Percentiles rank a stretch among this genome's conserved stretches.
Conservation (phyloP, 2,888 invertebrate species). For the Anodontia alba region DNA sequence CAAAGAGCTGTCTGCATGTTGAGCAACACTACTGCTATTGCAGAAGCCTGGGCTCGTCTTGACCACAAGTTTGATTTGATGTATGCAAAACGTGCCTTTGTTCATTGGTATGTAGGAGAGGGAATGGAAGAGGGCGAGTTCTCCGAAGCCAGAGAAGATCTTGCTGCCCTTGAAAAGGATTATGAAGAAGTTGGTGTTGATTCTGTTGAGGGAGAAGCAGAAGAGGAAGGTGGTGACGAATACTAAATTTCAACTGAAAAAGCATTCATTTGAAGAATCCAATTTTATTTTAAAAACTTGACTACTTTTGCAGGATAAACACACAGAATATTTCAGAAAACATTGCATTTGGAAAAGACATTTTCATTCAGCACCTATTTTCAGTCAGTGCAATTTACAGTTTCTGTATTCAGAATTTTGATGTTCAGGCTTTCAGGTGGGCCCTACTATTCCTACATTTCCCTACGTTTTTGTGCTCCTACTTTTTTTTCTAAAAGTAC, state of each 20-base stretch:
- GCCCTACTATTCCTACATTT: no score
- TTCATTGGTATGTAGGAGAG: constrained; percentile 90
- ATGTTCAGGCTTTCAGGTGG: no score
- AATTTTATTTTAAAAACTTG: neutral
- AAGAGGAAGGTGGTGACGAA: constrained; percentile 73
- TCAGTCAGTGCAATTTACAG: no score
- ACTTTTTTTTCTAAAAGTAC: no score
- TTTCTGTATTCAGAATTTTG: no score
- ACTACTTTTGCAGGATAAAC: no score
- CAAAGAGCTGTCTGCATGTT: constrained; percentile 93
- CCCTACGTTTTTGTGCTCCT: no score
- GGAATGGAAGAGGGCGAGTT: constrained; percentile 78
- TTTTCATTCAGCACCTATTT: no score
- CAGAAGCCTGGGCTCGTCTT: constrained; percentile 93
- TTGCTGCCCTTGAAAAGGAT: constrained; percentile 78
- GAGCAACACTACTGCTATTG: constrained; percentile 96
- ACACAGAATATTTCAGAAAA: no score
- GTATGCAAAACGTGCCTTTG: constrained; percentile 93
- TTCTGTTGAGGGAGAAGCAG: constrained; percentile 73
- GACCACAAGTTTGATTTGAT: constrained; percentile 92
- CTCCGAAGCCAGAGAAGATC: constrained; percentile 76
- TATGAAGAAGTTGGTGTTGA: constrained; percentile 77
- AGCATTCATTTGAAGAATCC: neutral
- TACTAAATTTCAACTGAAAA: constrained; percentile 52
- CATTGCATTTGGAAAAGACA: no score